Evolutionary conservation across 37 sponge, comb jelly and placozoan species (phyloP).

Genomic region (Spongia lamella): DNA sequence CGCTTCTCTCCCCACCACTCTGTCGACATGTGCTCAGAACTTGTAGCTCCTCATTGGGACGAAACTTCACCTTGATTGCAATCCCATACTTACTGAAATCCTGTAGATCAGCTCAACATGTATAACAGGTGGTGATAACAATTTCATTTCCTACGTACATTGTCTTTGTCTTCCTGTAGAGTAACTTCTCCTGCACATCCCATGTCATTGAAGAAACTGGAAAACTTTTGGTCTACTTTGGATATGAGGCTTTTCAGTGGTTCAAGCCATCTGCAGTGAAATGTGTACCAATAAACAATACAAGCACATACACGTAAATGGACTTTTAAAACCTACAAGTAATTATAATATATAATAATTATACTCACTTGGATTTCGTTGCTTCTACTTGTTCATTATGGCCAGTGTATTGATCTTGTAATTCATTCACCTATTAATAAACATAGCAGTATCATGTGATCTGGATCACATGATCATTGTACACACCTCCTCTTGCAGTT

Average conservation of each 20-base stretch:
- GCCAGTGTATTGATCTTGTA: conserved; percentile 5
- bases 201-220: conserved; percentile 79
- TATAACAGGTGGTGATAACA: not conserved
- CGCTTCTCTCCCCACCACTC: conserved; percentile 97
- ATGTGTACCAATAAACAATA: not conserved
- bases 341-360: not conserved
- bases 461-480: conserved; percentile 16
- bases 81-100: conserved; percentile 91
- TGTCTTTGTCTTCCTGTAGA: conserved; percentile 59
- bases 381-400: conserved; percentile 20
- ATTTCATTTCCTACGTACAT: not conserved
- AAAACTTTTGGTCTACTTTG: conserved; percentile 68
- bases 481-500: conserved; percentile 32
- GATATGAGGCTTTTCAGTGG: conserved; percentile 72
- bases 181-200: conserved; percentile 87
- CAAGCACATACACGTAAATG: conserved; percentile 22
- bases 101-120: conserved; percentile 2
- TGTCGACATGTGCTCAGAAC: conserved; percentile 84
- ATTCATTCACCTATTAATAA: not conserved
- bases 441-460: too few species aligned
- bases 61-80: conserved; percentile 90
- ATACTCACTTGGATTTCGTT: conserved; percentile 39
- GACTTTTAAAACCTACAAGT: too few species aligned
- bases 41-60: conserved; percentile 84
- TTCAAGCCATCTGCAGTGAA: conserved; percentile 62